A percentile compares a stretch with the other conserved stretches of the same genome.
phyloP scores from a whole-genome alignment of 2,888 invertebrate genomes.

The Campoplex nolae region DNA sequence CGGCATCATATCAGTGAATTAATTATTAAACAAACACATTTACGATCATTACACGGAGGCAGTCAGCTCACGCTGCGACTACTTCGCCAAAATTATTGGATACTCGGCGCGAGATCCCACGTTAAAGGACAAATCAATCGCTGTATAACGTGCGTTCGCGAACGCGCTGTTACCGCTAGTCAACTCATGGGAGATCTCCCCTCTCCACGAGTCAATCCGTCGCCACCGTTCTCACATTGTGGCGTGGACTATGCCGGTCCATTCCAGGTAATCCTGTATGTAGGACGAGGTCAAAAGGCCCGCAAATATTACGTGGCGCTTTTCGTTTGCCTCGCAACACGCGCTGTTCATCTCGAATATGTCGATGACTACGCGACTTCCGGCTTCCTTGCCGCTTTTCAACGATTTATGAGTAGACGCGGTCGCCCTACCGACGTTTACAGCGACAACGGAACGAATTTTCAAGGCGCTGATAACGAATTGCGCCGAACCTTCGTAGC shows the following conservation, averaged over 20 bases:
- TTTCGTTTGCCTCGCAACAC: constrained; percentile 11
- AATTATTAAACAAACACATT: constrained; percentile 58
- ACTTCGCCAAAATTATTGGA: constrained; percentile 57
- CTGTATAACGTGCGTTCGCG: constrained; percentile 65
- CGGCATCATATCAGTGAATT: constrained; percentile 33
- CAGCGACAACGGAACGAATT: constrained; percentile 29
- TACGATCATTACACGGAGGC: constrained; percentile 50
- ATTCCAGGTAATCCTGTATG: constrained; percentile 1
- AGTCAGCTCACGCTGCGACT: constrained; percentile 36
- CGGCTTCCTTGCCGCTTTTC: constrained; percentile 10
- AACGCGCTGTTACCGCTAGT: constrained; percentile 8
- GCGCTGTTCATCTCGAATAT: constrained; percentile 19
- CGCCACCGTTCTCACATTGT: neutral
- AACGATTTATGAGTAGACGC: constrained; percentile 2
- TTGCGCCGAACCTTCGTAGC: too few species aligned
- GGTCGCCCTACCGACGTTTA: constrained; percentile 19
- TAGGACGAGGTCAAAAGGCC: constrained; percentile 13
- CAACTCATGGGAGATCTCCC: constrained; percentile 13
- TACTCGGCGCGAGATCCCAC: constrained; percentile 29
- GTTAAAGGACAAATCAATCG: constrained; percentile 37
- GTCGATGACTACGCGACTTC: constrained; percentile 25
- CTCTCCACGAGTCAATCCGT: constrained; percentile 36
- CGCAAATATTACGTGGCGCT: constrained; percentile 23
- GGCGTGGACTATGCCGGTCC: constrained; percentile 38
- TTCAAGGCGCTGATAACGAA: constrained; percentile 6